These are phyloP conservation scores for Chironomus tentans DNA, from an alignment of 2,888 invertebrate species.

Conservation along the genomic window DNA sequence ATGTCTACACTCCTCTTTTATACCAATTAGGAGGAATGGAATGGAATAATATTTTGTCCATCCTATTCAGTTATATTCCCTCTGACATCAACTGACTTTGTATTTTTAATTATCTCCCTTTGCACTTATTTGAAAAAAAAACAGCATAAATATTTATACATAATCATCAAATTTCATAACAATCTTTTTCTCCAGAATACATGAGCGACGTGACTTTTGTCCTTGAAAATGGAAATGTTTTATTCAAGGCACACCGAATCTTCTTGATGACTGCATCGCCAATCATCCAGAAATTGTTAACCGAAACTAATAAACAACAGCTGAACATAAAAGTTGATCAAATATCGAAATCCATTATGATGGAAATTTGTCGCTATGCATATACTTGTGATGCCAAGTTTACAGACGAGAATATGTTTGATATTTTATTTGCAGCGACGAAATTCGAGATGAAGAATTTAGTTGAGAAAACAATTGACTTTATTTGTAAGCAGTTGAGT, in stretches of 20 bases:
- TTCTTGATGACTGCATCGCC: constrained; percentile 6
- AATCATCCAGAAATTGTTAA: not conserved
- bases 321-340: not conserved
- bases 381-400: not conserved
- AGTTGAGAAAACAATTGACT: not conserved
- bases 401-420: not conserved
- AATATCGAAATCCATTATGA: not conserved
- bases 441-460: constrained; percentile 15
- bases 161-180: too few species aligned
- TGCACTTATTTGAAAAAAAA: too few species aligned
- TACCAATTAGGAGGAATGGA: too few species aligned
- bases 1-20: too few species aligned
- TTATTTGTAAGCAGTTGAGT: constrained; percentile 1
- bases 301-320: too few species aligned
- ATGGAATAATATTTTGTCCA: too few species aligned
- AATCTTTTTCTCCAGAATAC: not conserved
- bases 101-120: too few species aligned
- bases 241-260: not conserved
- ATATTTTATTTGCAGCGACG: constrained; percentile 1
- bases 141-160: not conserved
- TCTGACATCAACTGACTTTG: too few species aligned
- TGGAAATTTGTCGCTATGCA: constrained; percentile 11
- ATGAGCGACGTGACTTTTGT: not conserved
- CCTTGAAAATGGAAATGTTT: not conserved
- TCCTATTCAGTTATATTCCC: too few species aligned